Evolutionary conservation across 2,113 vertebrate species (phyloP), one percentile per base, ranked within the genome.

Genomic region (Macaca nemestrina): DNA sequence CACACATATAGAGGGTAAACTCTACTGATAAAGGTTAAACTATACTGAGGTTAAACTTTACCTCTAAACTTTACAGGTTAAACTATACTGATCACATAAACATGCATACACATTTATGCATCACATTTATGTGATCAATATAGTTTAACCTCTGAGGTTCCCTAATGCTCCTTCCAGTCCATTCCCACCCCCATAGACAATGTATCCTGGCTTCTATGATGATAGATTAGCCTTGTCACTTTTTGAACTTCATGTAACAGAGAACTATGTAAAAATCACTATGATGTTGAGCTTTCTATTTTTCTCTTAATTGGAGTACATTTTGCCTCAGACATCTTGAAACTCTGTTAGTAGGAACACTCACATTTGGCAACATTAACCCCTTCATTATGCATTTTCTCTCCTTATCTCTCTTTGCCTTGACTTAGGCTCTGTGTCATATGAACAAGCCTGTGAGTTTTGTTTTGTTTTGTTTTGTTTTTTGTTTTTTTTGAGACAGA

Each of bases 171-270:
- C 13, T 64, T 38, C 61, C 14, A 6, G 4, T 40, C 38, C n/a
- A 0, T 6, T 8, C 3, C 3, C 22, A 10, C 0, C 12, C 5
- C 23, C 11, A 1, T 3, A 12, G 55, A 25, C 30, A 25, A 1
- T 8, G 7, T 45, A 50, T 2, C 45, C 9, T 30, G 70, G 8
- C 30, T n/a, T 16, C 30, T 23, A 12, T 27, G 52, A 16, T 40
- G 30, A 22, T 2, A 20, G 79, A 35, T 2, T 18, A 40, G 22
- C 23, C 32, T 1, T 17, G 17, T 16, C 52, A 2, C 11, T 20
- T 11, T 48, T 8, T n/a, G 8, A 64, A 6, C 12, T 14, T 43
- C 50, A 12, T 1, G 0, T 55, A 32, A 25, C 35, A 30, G 30
- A 59, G 20, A 84, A 25, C 14, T 11, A 8, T 6, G 1, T 50